Conservation (phyloP, 2,888 invertebrate genomes). For the Torymus aiolomorphi region DNA sequence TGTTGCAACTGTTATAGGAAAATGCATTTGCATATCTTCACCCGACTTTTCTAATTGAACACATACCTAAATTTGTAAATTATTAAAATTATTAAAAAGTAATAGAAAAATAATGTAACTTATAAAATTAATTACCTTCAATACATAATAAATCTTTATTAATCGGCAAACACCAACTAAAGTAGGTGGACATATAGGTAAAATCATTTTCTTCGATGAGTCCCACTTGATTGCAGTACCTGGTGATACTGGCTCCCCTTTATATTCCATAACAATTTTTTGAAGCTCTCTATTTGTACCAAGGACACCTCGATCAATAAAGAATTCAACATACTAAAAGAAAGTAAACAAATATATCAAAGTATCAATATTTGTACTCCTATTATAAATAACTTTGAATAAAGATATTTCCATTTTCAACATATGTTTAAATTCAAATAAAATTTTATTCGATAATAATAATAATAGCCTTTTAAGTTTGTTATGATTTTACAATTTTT, state of each 20-base stretch:
- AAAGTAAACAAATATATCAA: constrained; percentile 4
- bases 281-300: constrained; percentile 83
- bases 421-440: background rate
- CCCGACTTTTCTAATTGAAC: constrained; percentile 83
- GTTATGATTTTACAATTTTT: too few species aligned
- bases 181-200: constrained; percentile 87
- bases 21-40: constrained; percentile 84
- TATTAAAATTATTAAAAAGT: background rate
- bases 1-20: constrained; percentile 86
- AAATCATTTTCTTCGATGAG: constrained; percentile 80
- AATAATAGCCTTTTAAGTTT: too few species aligned
- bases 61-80: constrained; percentile 78
- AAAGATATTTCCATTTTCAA: background rate
- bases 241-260: constrained; percentile 81
- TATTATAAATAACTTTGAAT: background rate
- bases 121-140: constrained; percentile 78
- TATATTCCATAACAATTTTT: constrained; percentile 84
- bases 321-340: constrained; percentile 84
- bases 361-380: background rate
- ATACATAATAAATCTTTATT: constrained; percentile 84
- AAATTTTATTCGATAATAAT: too few species aligned
- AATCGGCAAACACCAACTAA: constrained; percentile 84
- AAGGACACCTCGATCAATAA: constrained; percentile 85
- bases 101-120: too few species aligned
- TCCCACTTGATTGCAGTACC: constrained; percentile 82